A percentile compares a stretch with the other conserved stretches of the same genome.
Conservation (phyloP, 2,113 vertebrate genomes). For the Cairina moschata region DNA sequence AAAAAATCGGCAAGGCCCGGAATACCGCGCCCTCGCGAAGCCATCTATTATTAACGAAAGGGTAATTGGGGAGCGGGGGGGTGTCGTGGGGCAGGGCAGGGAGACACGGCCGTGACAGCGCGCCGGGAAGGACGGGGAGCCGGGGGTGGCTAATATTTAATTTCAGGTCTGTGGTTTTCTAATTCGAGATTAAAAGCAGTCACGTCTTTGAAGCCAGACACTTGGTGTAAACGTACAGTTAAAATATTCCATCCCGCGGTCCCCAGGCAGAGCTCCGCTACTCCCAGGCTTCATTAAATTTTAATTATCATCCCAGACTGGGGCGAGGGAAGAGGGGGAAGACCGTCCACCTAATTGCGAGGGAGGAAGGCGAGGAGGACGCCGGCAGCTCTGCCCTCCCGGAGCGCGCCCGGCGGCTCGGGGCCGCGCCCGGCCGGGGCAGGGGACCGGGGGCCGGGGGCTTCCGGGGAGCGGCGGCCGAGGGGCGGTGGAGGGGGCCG, state of each 20-base stretch:
- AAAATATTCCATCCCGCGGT: slow-evolving; percentile 95
- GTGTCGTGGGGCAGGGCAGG: slow-evolving; percentile 50
- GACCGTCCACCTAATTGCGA: slow-evolving; percentile 81
- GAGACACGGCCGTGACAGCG: slow-evolving; percentile 69
- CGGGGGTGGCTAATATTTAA: slow-evolving; percentile 77
- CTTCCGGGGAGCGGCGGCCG: background rate
- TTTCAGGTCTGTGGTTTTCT: slow-evolving; percentile 88
- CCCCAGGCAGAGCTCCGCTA: slow-evolving; percentile 93
- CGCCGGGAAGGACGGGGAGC: slow-evolving; percentile 69
- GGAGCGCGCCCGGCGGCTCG: slow-evolving; percentile 45
- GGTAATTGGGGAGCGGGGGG: slow-evolving; percentile 75
- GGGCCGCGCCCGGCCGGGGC: background rate
- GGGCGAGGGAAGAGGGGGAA: slow-evolving; percentile 85
- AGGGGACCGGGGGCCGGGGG: background rate
- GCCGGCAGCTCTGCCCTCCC: slow-evolving; percentile 16
- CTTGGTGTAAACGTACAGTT: slow-evolving; percentile 99
- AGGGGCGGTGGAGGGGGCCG: background rate
- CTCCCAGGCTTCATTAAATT: slow-evolving; percentile 99
- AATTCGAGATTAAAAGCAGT: slow-evolving; percentile 93
- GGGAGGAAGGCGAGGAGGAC: slow-evolving; percentile 72
- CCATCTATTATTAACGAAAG: slow-evolving; percentile 78
- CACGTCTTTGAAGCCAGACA: slow-evolving; percentile 97
- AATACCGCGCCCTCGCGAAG: slow-evolving; percentile 63
- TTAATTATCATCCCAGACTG: slow-evolving; percentile 97
- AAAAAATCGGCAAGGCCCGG: slow-evolving; percentile 42